phyloP scores from a whole-genome alignment of 1,140 invertebrate genomes.

The Drosophila orosa region DNA sequence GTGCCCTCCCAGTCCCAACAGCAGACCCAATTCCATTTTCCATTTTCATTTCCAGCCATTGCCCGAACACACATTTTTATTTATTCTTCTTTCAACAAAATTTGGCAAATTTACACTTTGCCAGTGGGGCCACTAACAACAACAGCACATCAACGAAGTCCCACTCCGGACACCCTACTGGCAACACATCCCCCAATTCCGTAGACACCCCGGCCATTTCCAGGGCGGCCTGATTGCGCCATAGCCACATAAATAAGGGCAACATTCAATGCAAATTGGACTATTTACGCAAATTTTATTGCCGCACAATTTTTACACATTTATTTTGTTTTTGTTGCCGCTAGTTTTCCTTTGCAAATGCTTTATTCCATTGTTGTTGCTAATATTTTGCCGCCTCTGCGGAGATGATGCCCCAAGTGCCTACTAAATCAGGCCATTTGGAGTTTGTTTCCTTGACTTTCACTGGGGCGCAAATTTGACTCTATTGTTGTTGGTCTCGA shows the following conservation, averaged over 20 bases:
- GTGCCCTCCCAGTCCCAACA: slow-evolving; percentile 16
- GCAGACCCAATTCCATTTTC: slow-evolving; percentile 35
- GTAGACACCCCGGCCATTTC: slow-evolving; percentile 22
- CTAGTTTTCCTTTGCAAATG: slow-evolving; percentile 46
- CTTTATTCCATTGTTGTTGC: slow-evolving; percentile 57
- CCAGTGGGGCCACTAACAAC: slow-evolving; percentile 30
- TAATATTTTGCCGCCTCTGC: slow-evolving; percentile 31
- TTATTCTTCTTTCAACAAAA: slow-evolving; percentile 72
- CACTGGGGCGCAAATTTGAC: slow-evolving; percentile 34
- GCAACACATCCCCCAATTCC: slow-evolving; percentile 18
- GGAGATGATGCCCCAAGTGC: slow-evolving; percentile 57
- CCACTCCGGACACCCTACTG: slow-evolving; percentile 10
- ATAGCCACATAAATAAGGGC: slow-evolving; percentile 74
- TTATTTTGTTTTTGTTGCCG: slow-evolving; percentile 68
- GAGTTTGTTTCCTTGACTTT: slow-evolving; percentile 54
- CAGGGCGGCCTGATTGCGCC: slow-evolving; percentile 46
- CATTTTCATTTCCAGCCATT: slow-evolving; percentile 25
- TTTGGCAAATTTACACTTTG: slow-evolving; percentile 80
- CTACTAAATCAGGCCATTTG: slow-evolving; percentile 79
- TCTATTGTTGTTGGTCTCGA: slow-evolving; percentile 21
- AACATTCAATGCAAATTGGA: slow-evolving; percentile 81
- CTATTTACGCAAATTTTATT: slow-evolving; percentile 83
- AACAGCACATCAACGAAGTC: slow-evolving; percentile 19
- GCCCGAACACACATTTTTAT: slow-evolving; percentile 56
- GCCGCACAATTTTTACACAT: slow-evolving; percentile 76